Conservation (phyloP, 2,797 vertebrate genomes). For the Enteromius mattozi region DNA sequence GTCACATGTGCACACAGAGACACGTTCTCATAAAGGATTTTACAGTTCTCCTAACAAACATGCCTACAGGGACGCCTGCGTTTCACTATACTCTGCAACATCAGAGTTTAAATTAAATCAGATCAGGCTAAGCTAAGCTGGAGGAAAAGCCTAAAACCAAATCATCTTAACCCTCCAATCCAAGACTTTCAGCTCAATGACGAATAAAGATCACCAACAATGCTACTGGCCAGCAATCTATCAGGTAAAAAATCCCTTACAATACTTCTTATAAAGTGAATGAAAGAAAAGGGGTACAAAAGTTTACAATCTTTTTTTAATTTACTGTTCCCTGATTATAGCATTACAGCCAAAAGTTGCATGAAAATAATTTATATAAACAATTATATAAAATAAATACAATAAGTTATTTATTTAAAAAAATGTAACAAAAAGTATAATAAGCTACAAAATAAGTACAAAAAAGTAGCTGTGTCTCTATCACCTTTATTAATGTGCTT, state of each 20-base stretch:
- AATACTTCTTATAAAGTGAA: constrained; percentile 58
- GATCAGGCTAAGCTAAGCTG: constrained; percentile 50
- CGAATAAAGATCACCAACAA: constrained; percentile 46
- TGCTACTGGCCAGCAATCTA: constrained; percentile 47
- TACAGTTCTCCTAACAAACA: constrained; percentile 22
- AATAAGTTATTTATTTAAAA: background rate
- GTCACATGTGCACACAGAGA: background rate
- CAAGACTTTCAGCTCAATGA: constrained; percentile 60
- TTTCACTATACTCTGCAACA: constrained; percentile 38
- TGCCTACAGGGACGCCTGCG: constrained; percentile 4
- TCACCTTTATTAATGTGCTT: background rate
- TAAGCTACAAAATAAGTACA: no score
- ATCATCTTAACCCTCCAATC: constrained; percentile 54
- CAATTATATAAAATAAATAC: background rate
- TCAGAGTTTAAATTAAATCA: constrained; percentile 62
- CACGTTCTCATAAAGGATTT: background rate
- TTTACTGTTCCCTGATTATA: constrained; percentile 37
- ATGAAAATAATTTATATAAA: background rate
- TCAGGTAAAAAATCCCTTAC: constrained; percentile 48
- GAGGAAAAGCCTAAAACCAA: constrained; percentile 57
- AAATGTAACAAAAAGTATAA: background rate
- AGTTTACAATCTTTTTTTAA: constrained; percentile 9
- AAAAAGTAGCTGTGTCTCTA: background rate
- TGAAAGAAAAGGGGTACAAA: background rate
- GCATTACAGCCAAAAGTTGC: background rate